A percentile compares a stretch with the other conserved stretches of the same genome.
Conservation (phyloP, 2,888 invertebrate species). For the Amphipoea oculea region DNA sequence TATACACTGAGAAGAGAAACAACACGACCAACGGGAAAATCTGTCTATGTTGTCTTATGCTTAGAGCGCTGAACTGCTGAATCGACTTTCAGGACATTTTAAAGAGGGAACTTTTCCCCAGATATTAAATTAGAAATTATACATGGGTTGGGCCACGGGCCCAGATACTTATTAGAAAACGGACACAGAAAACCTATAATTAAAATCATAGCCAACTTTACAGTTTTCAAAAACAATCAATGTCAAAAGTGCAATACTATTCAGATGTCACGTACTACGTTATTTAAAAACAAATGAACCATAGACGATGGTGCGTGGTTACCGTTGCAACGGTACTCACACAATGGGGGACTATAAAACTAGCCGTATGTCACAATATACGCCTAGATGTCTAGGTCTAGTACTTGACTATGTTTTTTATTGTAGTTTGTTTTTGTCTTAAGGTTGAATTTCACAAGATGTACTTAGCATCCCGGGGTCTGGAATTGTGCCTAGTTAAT, state of each 20-base stretch:
- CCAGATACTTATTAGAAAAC: not conserved
- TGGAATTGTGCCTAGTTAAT: too few species aligned
- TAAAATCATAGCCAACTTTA: not conserved
- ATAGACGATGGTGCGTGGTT: slow-evolving; percentile 2
- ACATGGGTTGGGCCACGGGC: not conserved
- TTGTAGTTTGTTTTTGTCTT: not conserved
- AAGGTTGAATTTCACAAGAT: too few species aligned
- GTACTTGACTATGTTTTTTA: not conserved
- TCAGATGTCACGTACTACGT: slow-evolving; percentile 28
- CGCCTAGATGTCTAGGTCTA: slow-evolving; percentile 26
- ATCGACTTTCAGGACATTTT: not conserved
- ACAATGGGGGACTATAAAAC: slow-evolving; percentile 55
- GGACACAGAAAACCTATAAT: not conserved
- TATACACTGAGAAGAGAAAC: not conserved
- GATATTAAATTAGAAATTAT: not conserved
- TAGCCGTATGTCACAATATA: slow-evolving; percentile 29
- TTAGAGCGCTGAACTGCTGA: not conserved
- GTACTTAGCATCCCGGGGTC: too few species aligned
- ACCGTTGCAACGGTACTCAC: slow-evolving; percentile 53
- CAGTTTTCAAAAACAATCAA: slow-evolving; percentile 24
- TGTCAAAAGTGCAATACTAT: slow-evolving; percentile 28
- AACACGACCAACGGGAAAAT: not conserved
- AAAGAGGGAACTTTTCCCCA: too few species aligned
- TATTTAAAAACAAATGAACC: slow-evolving; percentile 45
- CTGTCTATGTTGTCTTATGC: not conserved